Percentiles rank a stretch among this genome's conserved stretches.
Conservation (phyloP, 2,797 vertebrate genomes). For the Neosilurus hyrtlii region DNA sequence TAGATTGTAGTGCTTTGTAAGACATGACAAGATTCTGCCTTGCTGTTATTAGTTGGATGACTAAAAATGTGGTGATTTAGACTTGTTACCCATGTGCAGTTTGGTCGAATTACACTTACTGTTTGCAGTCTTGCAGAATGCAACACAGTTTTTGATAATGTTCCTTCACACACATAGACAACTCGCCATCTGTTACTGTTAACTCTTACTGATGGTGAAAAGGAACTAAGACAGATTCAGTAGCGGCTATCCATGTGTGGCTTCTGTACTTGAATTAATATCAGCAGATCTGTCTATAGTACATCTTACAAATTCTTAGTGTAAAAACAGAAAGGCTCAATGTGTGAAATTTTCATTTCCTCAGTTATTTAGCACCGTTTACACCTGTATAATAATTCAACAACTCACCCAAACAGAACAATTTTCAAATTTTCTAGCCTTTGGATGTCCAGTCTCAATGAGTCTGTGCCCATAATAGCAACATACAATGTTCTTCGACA, state of each 20-base stretch:
- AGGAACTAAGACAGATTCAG: slow-evolving; percentile 28
- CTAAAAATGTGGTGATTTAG: slow-evolving; percentile 10
- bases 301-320: slow-evolving; percentile 18
- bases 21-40: neutral
- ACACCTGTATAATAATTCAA: slow-evolving; percentile 21
- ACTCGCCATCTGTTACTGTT: slow-evolving; percentile 50
- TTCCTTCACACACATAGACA: slow-evolving; percentile 33
- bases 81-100: slow-evolving; percentile 22
- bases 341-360: too few species aligned
- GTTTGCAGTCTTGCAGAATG: slow-evolving; percentile 33
- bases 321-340: neutral
- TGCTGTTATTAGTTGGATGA: slow-evolving; percentile 6
- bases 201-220: slow-evolving; percentile 23
- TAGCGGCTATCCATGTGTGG: slow-evolving; percentile 29
- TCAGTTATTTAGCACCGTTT: neutral
- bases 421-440: neutral
- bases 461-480: too few species aligned
- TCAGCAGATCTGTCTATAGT: slow-evolving; percentile 27
- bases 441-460: too few species aligned
- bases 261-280: slow-evolving; percentile 39
- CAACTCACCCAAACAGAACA: too few species aligned
- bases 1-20: neutral
- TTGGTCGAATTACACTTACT: slow-evolving; percentile 34
- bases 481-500: too few species aligned
- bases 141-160: slow-evolving; percentile 37